These are phyloP conservation scores for Eclectus roratus DNA, from an alignment of 2,113 vertebrate genomes.

Conservation along the genomic window DNA sequence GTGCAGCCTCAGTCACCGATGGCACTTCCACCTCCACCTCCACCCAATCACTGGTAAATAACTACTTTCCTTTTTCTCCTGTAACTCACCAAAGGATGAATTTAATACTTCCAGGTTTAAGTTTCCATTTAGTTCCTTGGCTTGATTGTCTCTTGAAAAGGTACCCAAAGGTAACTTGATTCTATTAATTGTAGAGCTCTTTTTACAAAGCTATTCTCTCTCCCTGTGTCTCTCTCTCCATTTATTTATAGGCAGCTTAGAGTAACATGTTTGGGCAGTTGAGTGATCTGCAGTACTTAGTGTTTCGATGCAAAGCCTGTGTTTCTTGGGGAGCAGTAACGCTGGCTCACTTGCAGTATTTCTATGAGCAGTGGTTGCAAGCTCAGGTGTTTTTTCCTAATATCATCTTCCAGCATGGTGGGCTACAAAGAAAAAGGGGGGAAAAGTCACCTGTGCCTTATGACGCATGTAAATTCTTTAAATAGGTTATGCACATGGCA, in stretches of 20 bases:
- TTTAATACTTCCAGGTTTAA: constrained; percentile 41
- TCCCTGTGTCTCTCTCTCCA: neutral
- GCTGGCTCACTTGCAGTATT: constrained; percentile 14
- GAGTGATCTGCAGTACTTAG: constrained; percentile 26
- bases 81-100: neutral
- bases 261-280: constrained; percentile 39
- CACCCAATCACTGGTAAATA: neutral
- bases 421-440: constrained; percentile 19
- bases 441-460: constrained; percentile 40
- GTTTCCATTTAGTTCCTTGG: constrained; percentile 47
- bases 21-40: neutral
- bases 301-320: neutral
- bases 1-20: accelerated
- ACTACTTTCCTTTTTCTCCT: neutral
- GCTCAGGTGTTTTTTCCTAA: neutral
- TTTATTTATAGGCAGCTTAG: constrained; percentile 59
- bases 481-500: constrained; percentile 45
- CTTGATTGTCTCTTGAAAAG: constrained; percentile 41
- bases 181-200: constrained; percentile 55
- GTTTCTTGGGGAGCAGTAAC: neutral
- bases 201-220: constrained; percentile 29
- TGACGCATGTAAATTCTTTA: constrained; percentile 51
- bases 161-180: constrained; percentile 53
- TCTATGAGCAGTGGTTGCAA: neutral
- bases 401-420: constrained; percentile 7